phyloP scores from a whole-genome alignment of 2,888 invertebrate genomes.

The Yponomeuta malinellus region DNA sequence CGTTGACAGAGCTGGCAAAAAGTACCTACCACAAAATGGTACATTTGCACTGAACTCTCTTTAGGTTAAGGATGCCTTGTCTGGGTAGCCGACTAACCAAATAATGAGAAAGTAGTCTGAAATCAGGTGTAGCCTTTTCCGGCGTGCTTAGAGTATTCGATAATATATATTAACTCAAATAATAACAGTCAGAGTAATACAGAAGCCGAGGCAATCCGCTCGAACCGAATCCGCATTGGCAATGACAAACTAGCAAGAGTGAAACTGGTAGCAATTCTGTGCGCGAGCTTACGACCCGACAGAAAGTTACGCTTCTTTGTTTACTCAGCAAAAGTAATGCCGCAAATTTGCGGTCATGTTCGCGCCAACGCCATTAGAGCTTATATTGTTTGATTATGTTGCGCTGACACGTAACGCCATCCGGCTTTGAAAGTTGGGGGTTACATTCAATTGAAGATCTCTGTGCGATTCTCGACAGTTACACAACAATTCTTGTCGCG shows the following conservation, averaged over 20 bases:
- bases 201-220: no score
- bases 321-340: slow-evolving; percentile 19
- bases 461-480: neutral
- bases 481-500: neutral
- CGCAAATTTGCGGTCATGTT: slow-evolving; percentile 31
- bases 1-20: no score
- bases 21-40: no score
- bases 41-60: no score
- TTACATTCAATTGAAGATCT: neutral
- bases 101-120: no score
- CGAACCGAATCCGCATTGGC: no score
- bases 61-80: no score
- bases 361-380: neutral
- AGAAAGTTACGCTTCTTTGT: slow-evolving; percentile 12
- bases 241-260: neutral
- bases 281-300: neutral
- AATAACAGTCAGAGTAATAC: no score
- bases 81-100: no score
- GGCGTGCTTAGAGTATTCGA: no score
- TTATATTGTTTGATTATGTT: neutral
- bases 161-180: no score
- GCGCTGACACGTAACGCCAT: neutral
- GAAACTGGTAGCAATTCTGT: neutral
- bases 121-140: no score
- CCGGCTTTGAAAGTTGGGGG: neutral